A percentile compares a stretch with the other conserved stretches of the same genome.
Conservation (phyloP, 2,113 vertebrate genomes). For the Chrysemys picta region DNA sequence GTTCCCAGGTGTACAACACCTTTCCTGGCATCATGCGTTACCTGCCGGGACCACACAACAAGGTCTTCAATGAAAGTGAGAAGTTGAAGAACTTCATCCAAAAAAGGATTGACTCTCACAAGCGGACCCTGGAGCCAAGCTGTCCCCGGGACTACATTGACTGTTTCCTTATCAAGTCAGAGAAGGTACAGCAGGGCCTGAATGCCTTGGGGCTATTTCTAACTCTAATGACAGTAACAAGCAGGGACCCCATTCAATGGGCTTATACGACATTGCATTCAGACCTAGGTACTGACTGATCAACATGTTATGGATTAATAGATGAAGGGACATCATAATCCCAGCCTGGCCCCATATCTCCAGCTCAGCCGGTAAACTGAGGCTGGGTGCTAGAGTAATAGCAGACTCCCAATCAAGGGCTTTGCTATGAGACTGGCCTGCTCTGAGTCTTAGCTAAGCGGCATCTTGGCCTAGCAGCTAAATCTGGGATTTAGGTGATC, state of each 20-base stretch:
- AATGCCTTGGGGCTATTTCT: not conserved
- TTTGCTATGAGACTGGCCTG: not conserved
- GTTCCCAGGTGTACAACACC: constrained; percentile 60
- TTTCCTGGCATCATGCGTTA: constrained; percentile 65
- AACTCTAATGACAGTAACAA: not conserved
- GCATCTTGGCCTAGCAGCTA: not conserved
- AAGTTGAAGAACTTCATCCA: constrained; percentile 59
- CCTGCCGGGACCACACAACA: constrained; percentile 69
- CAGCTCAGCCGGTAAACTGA: not conserved
- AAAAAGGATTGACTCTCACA: constrained; percentile 51
- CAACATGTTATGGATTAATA: not conserved
- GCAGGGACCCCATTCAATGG: not conserved
- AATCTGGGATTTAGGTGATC: no score
- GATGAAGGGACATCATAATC: not conserved
- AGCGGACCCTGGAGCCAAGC: constrained; percentile 54
- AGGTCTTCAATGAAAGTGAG: constrained; percentile 18
- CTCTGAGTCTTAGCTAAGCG: not conserved
- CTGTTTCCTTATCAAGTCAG: constrained; percentile 63
- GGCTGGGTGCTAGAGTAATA: not conserved
- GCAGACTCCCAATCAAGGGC: not conserved
- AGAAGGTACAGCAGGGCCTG: constrained; percentile 57
- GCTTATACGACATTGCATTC: not conserved
- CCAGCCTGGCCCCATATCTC: not conserved
- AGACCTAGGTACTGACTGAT: not conserved
- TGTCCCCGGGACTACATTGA: constrained; percentile 74